These are phyloP conservation scores for Olivierus martensii DNA, from an alignment of 1,140 invertebrate species.

Conservation along the genomic window DNA sequence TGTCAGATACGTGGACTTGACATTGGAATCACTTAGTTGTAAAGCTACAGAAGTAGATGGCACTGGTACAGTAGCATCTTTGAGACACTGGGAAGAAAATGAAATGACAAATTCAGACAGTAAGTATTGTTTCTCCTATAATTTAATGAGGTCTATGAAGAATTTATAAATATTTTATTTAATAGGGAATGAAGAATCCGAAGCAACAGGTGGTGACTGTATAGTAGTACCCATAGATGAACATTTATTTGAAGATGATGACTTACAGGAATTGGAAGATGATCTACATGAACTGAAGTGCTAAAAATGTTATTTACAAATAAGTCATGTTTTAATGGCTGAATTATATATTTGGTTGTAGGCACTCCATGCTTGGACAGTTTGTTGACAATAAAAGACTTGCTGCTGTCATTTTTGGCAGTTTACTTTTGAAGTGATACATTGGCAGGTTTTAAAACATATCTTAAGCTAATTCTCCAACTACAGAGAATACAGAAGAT, in stretches of 20 bases:
- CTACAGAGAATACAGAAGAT: too few species aligned
- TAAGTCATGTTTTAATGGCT: constrained; percentile 9
- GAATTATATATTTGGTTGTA: background rate
- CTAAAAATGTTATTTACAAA: constrained; percentile 3
- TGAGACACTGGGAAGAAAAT: constrained; percentile 16
- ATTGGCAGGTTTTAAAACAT: background rate
- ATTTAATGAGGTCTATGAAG: background rate
- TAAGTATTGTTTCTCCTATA: background rate
- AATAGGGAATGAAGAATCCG: constrained; percentile 19
- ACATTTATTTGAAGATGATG: constrained; percentile 77
- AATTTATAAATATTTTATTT: background rate
- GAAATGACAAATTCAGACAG: background rate
- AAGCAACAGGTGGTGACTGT: constrained; percentile 24
- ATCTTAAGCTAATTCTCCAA: background rate
- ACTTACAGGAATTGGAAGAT: constrained; percentile 60
- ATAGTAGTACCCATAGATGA: constrained; percentile 69
- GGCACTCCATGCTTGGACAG: too few species aligned
- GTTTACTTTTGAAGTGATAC: background rate
- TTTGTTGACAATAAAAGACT: too few species aligned
- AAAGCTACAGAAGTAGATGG: constrained; percentile 42
- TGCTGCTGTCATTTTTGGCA: too few species aligned
- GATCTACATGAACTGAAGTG: constrained; percentile 46
- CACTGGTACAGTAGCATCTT: constrained; percentile 35
- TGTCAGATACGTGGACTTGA: constrained; percentile 53
- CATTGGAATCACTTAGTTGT: constrained; percentile 42